Conservation (phyloP, 2,888 invertebrate species). For the Timema podura region DNA sequence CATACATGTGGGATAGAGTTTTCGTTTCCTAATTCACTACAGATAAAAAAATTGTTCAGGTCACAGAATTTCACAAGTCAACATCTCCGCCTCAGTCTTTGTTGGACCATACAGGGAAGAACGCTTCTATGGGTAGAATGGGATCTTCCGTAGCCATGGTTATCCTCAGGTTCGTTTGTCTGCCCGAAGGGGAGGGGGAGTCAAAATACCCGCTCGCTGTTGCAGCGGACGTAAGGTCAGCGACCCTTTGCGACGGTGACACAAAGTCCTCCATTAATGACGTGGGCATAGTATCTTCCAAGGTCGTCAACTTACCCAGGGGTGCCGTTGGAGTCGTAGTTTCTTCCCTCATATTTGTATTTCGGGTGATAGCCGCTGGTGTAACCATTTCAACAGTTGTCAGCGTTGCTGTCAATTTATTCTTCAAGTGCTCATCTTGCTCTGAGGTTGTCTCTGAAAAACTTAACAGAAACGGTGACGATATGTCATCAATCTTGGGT, state of each 20-base stretch:
- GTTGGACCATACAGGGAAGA: slow-evolving; percentile 68
- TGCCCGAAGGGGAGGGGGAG: slow-evolving; percentile 15
- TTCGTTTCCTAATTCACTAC: too few species aligned
- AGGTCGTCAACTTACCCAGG: slow-evolving; percentile 14
- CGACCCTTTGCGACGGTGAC: slow-evolving; percentile 48
- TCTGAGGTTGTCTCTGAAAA: neutral
- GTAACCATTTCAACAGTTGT: neutral
- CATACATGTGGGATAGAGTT: too few species aligned
- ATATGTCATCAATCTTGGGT: neutral
- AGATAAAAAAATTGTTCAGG: too few species aligned
- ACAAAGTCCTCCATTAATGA: slow-evolving; percentile 19
- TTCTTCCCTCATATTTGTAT: neutral
- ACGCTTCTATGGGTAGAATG: slow-evolving; percentile 74
- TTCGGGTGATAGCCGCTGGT: neutral
- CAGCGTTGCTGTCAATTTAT: neutral
- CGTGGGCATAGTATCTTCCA: slow-evolving; percentile 6
- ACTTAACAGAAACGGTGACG: too few species aligned
- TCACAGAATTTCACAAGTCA: too few species aligned
- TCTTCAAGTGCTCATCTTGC: neutral
- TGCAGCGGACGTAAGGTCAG: slow-evolving; percentile 68
- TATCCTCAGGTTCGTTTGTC: slow-evolving; percentile 61
- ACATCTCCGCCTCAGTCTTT: slow-evolving; percentile 33
- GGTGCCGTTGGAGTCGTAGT: slow-evolving; percentile 21
- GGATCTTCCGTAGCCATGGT: slow-evolving; percentile 76
- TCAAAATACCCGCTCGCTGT: slow-evolving; percentile 38